A percentile compares a stretch with the other conserved stretches of the same genome.
Evolutionary conservation across 2,113 vertebrate species (phyloP).

Genomic region (Argyrosomus japonicus): DNA sequence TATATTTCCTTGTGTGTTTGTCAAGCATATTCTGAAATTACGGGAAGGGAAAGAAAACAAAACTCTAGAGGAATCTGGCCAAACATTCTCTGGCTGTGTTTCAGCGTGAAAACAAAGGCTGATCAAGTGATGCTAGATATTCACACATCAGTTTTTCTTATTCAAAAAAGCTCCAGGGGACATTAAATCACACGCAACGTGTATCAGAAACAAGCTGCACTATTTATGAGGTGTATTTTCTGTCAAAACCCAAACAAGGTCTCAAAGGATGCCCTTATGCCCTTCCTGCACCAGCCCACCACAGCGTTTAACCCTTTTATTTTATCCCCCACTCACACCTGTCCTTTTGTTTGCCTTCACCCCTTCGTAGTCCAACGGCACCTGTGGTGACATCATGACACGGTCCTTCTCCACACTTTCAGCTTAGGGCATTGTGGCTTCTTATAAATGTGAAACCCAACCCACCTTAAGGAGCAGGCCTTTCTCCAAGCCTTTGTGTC

Average conservation of each 20-base stretch:
- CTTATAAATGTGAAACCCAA: constrained; percentile 75
- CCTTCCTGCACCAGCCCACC: constrained; percentile 24
- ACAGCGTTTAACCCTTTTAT: background rate
- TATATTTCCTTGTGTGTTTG: constrained; percentile 20
- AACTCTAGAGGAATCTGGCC: constrained; percentile 25
- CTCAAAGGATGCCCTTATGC: constrained; percentile 36
- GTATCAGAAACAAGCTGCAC: background rate
- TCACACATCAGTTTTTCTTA: background rate
- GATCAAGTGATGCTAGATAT: constrained; percentile 20
- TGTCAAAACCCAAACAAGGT: background rate
- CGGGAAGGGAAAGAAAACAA: constrained; percentile 14
- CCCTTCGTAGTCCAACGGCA: constrained; percentile 34
- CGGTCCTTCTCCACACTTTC: constrained; percentile 40
- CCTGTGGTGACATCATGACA: constrained; percentile 75
- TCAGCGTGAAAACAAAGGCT: constrained; percentile 50
- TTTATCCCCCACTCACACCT: constrained; percentile 60
- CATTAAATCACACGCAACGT: background rate
- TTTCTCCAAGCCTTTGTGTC: constrained; percentile 72
- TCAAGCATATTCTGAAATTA: constrained; percentile 37
- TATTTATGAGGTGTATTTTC: background rate
- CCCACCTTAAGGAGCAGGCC: constrained; percentile 62
- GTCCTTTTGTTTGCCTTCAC: constrained; percentile 66
- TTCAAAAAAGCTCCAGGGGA: background rate
- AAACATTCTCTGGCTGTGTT: constrained; percentile 49
- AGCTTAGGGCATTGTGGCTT: constrained; percentile 57